Conservation (phyloP, 2,888 invertebrate genomes). For the Drosophila leonis region DNA sequence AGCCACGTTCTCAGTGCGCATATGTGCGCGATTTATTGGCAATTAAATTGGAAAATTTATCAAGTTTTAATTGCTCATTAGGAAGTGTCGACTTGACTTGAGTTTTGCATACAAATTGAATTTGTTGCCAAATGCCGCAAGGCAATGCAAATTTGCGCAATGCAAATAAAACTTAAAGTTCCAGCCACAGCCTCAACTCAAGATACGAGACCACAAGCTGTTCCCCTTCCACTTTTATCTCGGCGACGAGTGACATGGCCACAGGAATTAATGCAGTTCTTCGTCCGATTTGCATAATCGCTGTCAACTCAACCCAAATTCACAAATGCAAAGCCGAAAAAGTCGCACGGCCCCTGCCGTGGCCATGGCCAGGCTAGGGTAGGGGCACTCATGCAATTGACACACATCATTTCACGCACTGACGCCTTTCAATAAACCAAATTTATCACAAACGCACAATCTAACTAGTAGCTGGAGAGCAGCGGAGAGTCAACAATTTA, state of each 20-base stretch:
- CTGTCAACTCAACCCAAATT: constrained; percentile 69
- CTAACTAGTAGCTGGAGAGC: constrained; percentile 55
- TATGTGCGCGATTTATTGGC: constrained; percentile 35
- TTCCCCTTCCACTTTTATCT: neutral
- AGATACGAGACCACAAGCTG: constrained; percentile 24
- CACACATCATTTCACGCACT: constrained; percentile 86
- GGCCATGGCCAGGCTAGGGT: constrained; percentile 11
- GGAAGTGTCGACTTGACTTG: constrained; percentile 34
- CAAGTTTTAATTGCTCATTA: constrained; percentile 72
- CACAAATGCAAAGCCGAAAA: constrained; percentile 49
- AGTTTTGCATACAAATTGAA: constrained; percentile 71
- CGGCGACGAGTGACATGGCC: constrained; percentile 14
- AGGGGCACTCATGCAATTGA: constrained; percentile 84
- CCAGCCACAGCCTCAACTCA: constrained; percentile 6
- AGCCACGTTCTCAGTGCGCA: constrained; percentile 11
- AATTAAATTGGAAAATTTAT: constrained; percentile 38
- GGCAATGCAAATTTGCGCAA: constrained; percentile 61
- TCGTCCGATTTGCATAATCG: constrained; percentile 79
- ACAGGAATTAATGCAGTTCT: constrained; percentile 71
- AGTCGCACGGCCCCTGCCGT: constrained; percentile 51
- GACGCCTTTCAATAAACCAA: constrained; percentile 86
- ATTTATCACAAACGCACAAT: constrained; percentile 81
- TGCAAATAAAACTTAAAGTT: constrained; percentile 35
- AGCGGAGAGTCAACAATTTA: constrained; percentile 69
- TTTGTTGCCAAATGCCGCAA: constrained; percentile 43